Evolutionary conservation across 1,140 invertebrate genomes (phyloP), one percentile per base, ranked within the genome.

Genomic region (Diorhabda sublineata): DNA sequence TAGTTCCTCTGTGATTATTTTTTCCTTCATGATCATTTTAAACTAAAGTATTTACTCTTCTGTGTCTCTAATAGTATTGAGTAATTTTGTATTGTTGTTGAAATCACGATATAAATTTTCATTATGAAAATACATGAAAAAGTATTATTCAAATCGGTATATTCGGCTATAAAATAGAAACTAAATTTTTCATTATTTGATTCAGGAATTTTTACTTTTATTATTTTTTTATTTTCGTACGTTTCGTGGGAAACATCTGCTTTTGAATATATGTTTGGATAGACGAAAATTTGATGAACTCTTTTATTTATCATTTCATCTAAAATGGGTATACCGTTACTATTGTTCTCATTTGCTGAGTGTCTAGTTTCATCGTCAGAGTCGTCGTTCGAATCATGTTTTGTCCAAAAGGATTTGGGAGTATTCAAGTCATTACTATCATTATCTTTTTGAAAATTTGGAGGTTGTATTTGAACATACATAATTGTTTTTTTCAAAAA

Each of bases 31-130:
- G 61, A 26, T 73, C 44, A 45, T 70, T 70, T 73, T 73, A n/a
- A 65, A 65, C 41, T 70, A 58, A 44, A 64, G 44, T 8, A 60
- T 45, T 73, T 60, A 61, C 64, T 70, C 44, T 69, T 58, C 70
- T 26, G 5, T 68, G 63, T 69, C 42, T 66, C 42, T 60, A 43
- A 66, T 61, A 47, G 58, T 69, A 26, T 69, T 69, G 6, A 69
- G 8, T 43, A 65, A 42, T 64, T 64, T 68, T 6, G 61, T 64
- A 58, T 65, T 42, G 64, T 11, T 11, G 11, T 11, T 11, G 11
- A 11, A 11, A 11, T 11, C 11, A 11, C 11, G 11, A 11, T 11
- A 60, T 2, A 69, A 47, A 6, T 64, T 4, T n/a, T 63, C 45
- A 2, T 44, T 47, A 42, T 64, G 52, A 57, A 64, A 69, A 69